phyloP scores from a whole-genome alignment of 1,140 invertebrate genomes.

The Saccostrea glomerata region DNA sequence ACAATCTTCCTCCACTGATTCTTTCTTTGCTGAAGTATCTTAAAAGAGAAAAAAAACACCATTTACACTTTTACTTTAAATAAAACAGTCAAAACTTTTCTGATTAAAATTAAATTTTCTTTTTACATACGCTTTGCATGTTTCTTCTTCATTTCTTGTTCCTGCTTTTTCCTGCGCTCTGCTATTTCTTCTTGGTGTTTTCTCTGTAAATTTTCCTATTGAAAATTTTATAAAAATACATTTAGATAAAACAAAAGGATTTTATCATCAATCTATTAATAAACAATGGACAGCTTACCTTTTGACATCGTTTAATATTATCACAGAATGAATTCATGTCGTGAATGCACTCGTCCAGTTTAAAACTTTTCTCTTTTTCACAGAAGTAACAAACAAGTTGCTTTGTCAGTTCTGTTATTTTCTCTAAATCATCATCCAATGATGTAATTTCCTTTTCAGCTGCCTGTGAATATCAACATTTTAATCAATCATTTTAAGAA shows the following conservation, averaged over 20 bases:
- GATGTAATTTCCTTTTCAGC: constrained; percentile 86
- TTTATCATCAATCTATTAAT: too few relatives aligned
- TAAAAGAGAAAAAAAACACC: not conserved
- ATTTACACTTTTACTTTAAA: not conserved
- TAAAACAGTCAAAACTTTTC: not conserved
- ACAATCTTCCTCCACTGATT: constrained; percentile 63
- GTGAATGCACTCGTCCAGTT: constrained; percentile 77
- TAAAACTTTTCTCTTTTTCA: constrained; percentile 76
- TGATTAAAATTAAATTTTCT: not conserved
- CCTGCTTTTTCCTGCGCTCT: constrained; percentile 69
- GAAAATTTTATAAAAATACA: not conserved
- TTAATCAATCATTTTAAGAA: not conserved
- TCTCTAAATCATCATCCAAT: constrained; percentile 88
- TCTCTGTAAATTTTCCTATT: constrained; percentile 76
- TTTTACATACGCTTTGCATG: constrained; percentile 42
- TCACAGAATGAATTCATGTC: constrained; percentile 75
- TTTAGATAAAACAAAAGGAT: not conserved
- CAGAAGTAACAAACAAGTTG: constrained; percentile 75
- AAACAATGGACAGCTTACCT: constrained; percentile 60
- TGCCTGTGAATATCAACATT: constrained; percentile 51
- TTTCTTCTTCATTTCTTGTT: constrained; percentile 68
- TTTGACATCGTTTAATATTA: constrained; percentile 73
- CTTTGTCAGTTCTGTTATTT: constrained; percentile 85
- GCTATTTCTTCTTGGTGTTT: constrained; percentile 74
- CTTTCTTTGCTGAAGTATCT: not conserved